Base-by-base conservation (phyloP, 2,797 vertebrate species). In the Coranthus polyacanthus region DNA sequence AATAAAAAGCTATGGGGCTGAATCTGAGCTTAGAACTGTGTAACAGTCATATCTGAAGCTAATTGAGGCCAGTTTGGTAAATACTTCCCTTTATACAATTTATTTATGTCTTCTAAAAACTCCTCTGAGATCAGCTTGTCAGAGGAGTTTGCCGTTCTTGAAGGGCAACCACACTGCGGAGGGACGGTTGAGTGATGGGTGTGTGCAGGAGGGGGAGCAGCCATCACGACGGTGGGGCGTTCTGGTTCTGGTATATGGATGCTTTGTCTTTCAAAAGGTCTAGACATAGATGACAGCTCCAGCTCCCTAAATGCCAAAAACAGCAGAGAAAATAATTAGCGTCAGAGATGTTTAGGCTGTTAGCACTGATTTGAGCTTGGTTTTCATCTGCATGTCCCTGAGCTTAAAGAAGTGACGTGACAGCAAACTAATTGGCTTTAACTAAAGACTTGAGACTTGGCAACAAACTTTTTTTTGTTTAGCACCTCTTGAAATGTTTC, bases 261-360 rank as follows among this genome's bases (percentile, higher is more conserved):
- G 97, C 97, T 75, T 98, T 99, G 77, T 99, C 97, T 92, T 99
- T 99, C 85, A 99, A 89, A 75, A 96, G 93, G 65, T 94, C 96
- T 94, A 99, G 93, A 90, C 97, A 98, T 69, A 98, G 86, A 80
- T 97, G 97, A 85, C 97, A 99, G 89, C 97, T 99, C 97, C 97
- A 98, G 77, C 97, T 98, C 85, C 97, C 97, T 97, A 92, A 55
- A 18, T 15, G 29, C 3, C 3, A 51, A 50, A 63, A 72, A 32
- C 2, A 64, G 53, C n/a, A 67, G 26, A 58, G 6, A 21, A 26
- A 34, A 10, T 0, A 6, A 13, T 49, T 16, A 41, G 22, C 12
- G 41, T 45, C 21, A 32, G 13, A 38, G 15, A 24, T 1, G 1
- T 34, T 37, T 38, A 21, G 24, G 10, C 29, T 41, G 29, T n/a